These are phyloP conservation scores for Ceramica pisi DNA, from an alignment of 2,888 invertebrate genomes.

Conservation along the genomic window DNA sequence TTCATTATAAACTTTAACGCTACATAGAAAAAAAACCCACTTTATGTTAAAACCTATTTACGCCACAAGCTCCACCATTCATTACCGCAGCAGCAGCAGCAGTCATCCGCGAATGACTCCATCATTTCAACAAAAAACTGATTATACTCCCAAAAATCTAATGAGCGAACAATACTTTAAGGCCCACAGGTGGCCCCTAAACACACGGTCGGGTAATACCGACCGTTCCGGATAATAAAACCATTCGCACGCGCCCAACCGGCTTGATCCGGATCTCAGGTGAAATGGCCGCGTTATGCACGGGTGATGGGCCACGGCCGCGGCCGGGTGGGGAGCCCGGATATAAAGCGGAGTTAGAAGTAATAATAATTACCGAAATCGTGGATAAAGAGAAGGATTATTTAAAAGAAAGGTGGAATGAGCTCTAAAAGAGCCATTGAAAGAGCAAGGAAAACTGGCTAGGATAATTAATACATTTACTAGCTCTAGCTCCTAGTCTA, in stretches of 20 bases:
- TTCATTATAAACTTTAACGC: neutral
- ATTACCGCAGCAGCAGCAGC: too few species aligned
- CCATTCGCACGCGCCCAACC: conserved; percentile 75
- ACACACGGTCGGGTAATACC: conserved; percentile 67
- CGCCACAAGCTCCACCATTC: too few species aligned
- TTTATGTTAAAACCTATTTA: neutral
- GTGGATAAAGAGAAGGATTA: conserved; percentile 8
- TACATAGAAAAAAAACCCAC: neutral
- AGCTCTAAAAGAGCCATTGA: neutral
- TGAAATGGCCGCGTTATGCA: conserved; percentile 65
- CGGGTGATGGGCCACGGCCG: conserved; percentile 48
- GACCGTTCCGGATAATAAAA: conserved; percentile 77
- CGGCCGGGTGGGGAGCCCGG: conserved; percentile 13
- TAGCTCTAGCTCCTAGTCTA: too few species aligned
- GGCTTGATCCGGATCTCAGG: conserved; percentile 71
- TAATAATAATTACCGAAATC: conserved; percentile 45
- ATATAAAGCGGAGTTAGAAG: conserved; percentile 30
- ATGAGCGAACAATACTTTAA: conserved; percentile 9
- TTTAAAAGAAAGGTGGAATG: conserved; percentile 1
- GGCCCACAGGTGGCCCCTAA: conserved; percentile 78
- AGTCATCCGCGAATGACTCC: neutral
- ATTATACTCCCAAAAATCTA: conserved; percentile 17
- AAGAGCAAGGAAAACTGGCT: neutral
- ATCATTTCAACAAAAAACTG: neutral
- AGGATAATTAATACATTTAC: too few species aligned